Percentiles rank a stretch among this genome's conserved stretches.
These are phyloP conservation scores for Synergus itoensis DNA, from an alignment of 2,888 invertebrate genomes.

Conservation along the genomic window DNA sequence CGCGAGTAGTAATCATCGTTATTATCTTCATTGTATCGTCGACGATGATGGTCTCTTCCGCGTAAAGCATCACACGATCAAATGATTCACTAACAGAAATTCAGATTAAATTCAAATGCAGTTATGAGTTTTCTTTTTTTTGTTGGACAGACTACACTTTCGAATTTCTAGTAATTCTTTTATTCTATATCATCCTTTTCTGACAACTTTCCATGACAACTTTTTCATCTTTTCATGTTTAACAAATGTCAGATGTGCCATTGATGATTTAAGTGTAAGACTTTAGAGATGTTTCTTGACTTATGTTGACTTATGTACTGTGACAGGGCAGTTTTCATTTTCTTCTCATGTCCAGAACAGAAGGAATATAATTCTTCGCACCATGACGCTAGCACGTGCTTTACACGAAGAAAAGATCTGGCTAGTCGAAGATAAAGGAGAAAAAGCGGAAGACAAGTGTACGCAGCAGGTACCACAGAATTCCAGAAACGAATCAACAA, in stretches of 20 bases:
- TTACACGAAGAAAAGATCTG: neutral
- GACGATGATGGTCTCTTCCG: too few relatives aligned
- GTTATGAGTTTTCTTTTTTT: neutral
- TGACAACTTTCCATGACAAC: too few relatives aligned
- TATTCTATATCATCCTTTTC: neutral
- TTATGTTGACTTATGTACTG: neutral
- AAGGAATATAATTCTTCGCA: constrained; percentile 3
- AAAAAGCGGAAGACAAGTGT: neutral
- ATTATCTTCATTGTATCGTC: neutral
- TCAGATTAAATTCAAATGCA: neutral
- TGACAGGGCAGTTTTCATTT: neutral
- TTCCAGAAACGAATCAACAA: constrained; percentile 2
- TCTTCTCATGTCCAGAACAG: neutral
- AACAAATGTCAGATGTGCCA: neutral
- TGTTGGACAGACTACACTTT: neutral
- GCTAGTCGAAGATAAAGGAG: neutral
- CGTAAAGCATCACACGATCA: too few relatives aligned
- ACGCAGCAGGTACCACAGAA: neutral
- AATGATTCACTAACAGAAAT: too few relatives aligned
- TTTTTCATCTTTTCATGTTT: neutral
- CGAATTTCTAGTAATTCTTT: neutral
- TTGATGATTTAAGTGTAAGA: neutral
- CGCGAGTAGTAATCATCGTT: neutral
- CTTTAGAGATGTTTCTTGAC: neutral
- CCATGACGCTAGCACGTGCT: constrained; percentile 19